These are phyloP conservation scores for Ceuthmochares aereus DNA, from an alignment of 2,113 vertebrate species.

Conservation along the genomic window DNA sequence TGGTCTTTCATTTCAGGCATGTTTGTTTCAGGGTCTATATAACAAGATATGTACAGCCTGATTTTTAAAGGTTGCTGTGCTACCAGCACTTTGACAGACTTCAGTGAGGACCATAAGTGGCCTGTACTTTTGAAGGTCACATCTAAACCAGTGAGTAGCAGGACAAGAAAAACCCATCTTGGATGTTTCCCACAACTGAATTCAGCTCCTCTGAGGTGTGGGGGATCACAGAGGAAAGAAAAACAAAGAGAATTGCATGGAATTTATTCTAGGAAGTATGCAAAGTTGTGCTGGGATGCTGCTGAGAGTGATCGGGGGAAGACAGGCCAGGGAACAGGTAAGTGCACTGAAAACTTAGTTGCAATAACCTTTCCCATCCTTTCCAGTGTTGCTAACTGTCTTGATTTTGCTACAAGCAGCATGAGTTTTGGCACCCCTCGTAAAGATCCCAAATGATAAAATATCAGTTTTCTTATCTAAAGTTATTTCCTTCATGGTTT, in stretches of 20 bases:
- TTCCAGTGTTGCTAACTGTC: background rate
- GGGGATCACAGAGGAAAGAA: background rate
- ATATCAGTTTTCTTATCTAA: background rate
- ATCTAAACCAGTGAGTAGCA: background rate
- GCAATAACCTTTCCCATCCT: background rate
- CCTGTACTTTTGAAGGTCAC: background rate
- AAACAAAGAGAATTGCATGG: background rate
- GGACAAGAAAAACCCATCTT: background rate
- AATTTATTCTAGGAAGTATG: background rate
- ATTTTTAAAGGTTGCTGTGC: background rate
- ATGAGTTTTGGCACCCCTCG: background rate
- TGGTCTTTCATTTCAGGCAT: background rate
- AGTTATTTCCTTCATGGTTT: background rate
- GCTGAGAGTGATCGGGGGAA: background rate
- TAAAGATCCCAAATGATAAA: background rate
- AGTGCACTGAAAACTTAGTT: background rate
- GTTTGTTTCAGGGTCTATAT: background rate
- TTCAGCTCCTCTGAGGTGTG: fast-evolving
- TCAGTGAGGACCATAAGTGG: background rate
- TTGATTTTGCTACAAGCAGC: background rate
- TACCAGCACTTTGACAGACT: background rate
- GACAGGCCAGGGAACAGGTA: background rate
- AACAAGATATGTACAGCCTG: background rate
- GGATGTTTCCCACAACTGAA: background rate
- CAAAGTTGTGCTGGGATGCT: background rate